Evolutionary conservation across 2,888 invertebrate species (phyloP).

Genomic region (Malthinus seriepunctatus): DNA sequence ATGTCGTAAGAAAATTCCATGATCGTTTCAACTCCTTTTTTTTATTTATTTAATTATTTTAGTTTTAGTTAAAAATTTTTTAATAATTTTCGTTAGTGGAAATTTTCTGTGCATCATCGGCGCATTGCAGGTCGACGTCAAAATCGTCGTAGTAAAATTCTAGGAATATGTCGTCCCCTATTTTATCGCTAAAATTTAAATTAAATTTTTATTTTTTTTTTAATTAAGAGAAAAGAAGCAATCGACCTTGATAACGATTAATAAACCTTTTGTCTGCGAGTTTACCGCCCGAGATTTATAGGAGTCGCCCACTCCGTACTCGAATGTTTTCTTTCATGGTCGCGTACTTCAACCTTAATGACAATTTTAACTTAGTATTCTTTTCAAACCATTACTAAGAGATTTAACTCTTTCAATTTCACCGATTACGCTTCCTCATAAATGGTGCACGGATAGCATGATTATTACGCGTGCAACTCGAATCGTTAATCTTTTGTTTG

Average conservation of each 20-base stretch:
- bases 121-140: constrained; percentile 1
- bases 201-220: not conserved
- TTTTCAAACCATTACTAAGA: not conserved
- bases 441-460: not conserved
- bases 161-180: constrained; percentile 15
- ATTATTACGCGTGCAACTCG: not conserved
- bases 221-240: constrained; percentile 1
- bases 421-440: not conserved
- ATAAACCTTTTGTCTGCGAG: constrained; percentile 20
- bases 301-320: constrained; percentile 18
- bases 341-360: constrained; percentile 4
- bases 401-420: not conserved
- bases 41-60: not conserved
- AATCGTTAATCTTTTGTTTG: not conserved
- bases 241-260: constrained; percentile 9
- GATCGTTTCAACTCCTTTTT: not conserved
- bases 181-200: no score
- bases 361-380: not conserved
- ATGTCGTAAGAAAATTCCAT: constrained; percentile 14
- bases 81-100: not conserved
- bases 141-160: constrained; percentile 8
- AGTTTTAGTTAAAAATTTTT: not conserved
- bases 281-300: constrained; percentile 14
- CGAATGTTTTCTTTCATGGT: constrained; percentile 13
- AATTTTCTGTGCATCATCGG: constrained; percentile 1